These are phyloP conservation scores for Sclerodermus sp. DNA, from an alignment of 2,888 invertebrate species.

Conservation along the genomic window DNA sequence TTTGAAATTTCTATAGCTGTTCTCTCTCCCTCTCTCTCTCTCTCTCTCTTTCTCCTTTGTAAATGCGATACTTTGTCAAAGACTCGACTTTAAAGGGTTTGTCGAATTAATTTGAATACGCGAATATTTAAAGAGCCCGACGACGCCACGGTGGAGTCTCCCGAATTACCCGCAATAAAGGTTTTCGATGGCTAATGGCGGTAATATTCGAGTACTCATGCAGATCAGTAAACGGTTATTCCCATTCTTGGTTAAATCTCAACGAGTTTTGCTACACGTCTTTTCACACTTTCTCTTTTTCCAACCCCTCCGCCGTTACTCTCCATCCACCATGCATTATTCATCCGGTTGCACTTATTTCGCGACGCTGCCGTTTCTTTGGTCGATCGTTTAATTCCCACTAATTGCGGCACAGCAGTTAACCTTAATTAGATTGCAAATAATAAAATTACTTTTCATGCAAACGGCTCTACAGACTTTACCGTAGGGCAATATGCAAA, in stretches of 20 bases:
- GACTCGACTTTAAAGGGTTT: too few relatives aligned
- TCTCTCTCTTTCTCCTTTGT: neutral
- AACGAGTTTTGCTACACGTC: conserved; percentile 3
- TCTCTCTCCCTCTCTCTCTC: neutral
- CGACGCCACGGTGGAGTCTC: too few relatives aligned
- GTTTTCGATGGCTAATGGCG: too few relatives aligned
- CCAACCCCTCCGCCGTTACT: neutral
- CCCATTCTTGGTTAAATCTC: conserved; percentile 1
- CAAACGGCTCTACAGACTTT: too few relatives aligned
- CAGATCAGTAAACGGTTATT: neutral
- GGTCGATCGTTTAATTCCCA: conserved; percentile 7
- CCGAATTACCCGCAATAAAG: too few relatives aligned
- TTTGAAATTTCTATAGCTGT: neutral
- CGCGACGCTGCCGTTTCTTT: conserved; percentile 11
- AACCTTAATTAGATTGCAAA: conserved; percentile 3
- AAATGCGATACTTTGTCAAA: too few relatives aligned
- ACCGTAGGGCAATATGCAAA: too few relatives aligned
- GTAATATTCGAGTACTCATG: neutral
- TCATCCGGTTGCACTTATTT: conserved; percentile 16
- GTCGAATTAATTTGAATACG: too few relatives aligned
- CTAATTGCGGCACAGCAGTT: conserved; percentile 8
- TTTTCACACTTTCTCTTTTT: neutral
- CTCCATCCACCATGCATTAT: conserved; percentile 18
- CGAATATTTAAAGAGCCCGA: too few relatives aligned
- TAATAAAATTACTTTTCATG: conserved; percentile 4